Percentiles rank a stretch among this genome's conserved stretches.
Evolutionary conservation across 2,888 invertebrate genomes (phyloP).

Genomic region (Synergus umbraculus): DNA sequence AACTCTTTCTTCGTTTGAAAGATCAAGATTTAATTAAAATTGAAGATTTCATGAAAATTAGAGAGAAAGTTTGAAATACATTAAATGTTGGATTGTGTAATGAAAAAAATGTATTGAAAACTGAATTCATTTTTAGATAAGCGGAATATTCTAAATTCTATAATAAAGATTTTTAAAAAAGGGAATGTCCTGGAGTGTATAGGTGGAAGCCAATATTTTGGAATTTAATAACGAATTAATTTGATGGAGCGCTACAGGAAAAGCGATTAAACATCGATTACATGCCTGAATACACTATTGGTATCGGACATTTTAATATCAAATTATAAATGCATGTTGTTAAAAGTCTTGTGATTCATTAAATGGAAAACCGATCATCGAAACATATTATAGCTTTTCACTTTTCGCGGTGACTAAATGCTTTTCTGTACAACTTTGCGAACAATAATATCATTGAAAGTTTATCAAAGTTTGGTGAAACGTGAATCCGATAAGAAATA

Average conservation of each 20-base stretch:
- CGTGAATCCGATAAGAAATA: slow-evolving; percentile 22
- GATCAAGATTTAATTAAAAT: slow-evolving; percentile 14
- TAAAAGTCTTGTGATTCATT: slow-evolving; percentile 10
- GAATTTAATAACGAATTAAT: slow-evolving; percentile 37
- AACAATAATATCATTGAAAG: slow-evolving; percentile 15
- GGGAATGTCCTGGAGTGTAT: too few species aligned
- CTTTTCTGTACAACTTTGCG: slow-evolving; percentile 13
- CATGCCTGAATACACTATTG: slow-evolving; percentile 11
- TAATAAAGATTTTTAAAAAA: not conserved
- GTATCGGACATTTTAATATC: slow-evolving; percentile 14
- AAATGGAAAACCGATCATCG: slow-evolving; percentile 17
- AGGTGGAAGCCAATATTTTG: not conserved
- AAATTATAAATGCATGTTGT: slow-evolving; percentile 26
- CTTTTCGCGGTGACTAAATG: not conserved
- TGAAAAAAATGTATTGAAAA: not conserved
- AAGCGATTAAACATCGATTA: slow-evolving; percentile 29
- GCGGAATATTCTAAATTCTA: not conserved
- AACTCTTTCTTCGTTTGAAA: not conserved
- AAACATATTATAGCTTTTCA: not conserved
- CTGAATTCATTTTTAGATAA: not conserved
- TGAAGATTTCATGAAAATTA: slow-evolving; percentile 2
- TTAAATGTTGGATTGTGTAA: not conserved
- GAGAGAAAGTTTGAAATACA: not conserved
- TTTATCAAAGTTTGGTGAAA: slow-evolving; percentile 32
- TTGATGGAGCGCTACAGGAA: slow-evolving; percentile 21